Evolutionary conservation across 2,797 vertebrate species (phyloP).

Genomic region (Borostomias antarcticus): DNA sequence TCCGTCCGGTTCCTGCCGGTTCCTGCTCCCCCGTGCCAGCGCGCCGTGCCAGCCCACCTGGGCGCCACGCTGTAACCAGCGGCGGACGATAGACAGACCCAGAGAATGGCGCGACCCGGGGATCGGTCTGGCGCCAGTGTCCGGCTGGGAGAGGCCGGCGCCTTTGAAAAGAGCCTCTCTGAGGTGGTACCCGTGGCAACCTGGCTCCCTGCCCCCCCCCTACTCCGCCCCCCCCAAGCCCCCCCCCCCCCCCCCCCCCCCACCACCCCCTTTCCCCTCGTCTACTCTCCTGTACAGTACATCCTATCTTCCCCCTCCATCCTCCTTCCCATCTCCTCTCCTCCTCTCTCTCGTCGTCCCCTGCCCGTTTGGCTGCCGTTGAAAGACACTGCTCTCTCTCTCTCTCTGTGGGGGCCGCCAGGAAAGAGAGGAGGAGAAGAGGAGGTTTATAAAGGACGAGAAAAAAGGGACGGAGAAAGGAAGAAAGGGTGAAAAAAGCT

Average conservation of each 20-base stretch:
- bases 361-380: background rate
- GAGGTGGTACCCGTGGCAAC: background rate
- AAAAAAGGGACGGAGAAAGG: background rate
- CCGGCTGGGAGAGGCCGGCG: background rate
- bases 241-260: slow-evolving; percentile 8
- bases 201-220: background rate
- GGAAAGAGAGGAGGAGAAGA: slow-evolving; percentile 34
- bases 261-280: background rate
- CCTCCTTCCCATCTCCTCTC: background rate
- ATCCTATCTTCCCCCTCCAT: background rate
- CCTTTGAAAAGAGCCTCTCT: background rate
- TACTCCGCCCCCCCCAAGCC: slow-evolving; percentile 9
- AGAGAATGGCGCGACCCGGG: background rate
- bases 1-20: too few species aligned
- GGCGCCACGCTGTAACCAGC: background rate
- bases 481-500: slow-evolving; percentile 8
- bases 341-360: background rate
- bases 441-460: slow-evolving; percentile 21
- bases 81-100: background rate
- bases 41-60: background rate
- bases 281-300: background rate
- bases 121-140: background rate
- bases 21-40: too few species aligned
- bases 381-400: slow-evolving; percentile 12
- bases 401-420: slow-evolving; percentile 21